A percentile compares a stretch with the other conserved stretches of the same genome.
These are phyloP conservation scores for Callospermophilus lateralis DNA, from an alignment of 2,113 vertebrate species.

Conservation along the genomic window DNA sequence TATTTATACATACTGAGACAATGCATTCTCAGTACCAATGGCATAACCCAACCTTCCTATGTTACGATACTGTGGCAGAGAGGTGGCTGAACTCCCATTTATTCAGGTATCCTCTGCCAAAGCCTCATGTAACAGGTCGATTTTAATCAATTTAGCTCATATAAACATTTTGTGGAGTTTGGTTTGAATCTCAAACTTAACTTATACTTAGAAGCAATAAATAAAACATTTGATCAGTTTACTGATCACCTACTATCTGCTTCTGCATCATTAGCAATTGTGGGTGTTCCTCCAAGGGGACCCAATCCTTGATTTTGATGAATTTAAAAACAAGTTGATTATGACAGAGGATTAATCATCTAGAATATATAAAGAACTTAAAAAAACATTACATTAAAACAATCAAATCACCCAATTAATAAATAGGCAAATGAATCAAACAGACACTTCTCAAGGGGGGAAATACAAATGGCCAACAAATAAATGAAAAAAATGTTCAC, in stretches of 20 bases:
- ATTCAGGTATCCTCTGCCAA: neutral
- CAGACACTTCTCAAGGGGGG: too few species aligned
- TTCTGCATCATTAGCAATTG: neutral
- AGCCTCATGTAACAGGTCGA: neutral
- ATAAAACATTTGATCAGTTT: neutral
- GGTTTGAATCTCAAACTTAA: slow-evolving; percentile 48
- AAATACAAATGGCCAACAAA: too few species aligned
- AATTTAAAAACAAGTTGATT: too few species aligned
- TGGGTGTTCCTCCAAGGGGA: neutral
- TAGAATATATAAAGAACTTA: too few species aligned
- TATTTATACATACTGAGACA: neutral
- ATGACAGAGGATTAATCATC: too few species aligned
- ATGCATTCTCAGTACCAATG: neutral
- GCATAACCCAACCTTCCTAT: neutral
- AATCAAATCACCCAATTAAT: too few species aligned
- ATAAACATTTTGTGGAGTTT: slow-evolving; percentile 34
- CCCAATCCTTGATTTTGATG: too few species aligned
- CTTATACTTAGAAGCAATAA: slow-evolving; percentile 28
- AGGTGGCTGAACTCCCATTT: neutral
- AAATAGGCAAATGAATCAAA: too few species aligned
- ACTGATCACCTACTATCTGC: slow-evolving; percentile 7
- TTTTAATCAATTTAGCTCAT: slow-evolving; percentile 32
- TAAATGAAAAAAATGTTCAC: too few species aligned
- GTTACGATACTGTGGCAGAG: neutral
- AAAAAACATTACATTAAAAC: too few species aligned